Evolutionary conservation across 2,113 vertebrate genomes (phyloP).

Genomic region (Onychorhynchus coronatus): DNA sequence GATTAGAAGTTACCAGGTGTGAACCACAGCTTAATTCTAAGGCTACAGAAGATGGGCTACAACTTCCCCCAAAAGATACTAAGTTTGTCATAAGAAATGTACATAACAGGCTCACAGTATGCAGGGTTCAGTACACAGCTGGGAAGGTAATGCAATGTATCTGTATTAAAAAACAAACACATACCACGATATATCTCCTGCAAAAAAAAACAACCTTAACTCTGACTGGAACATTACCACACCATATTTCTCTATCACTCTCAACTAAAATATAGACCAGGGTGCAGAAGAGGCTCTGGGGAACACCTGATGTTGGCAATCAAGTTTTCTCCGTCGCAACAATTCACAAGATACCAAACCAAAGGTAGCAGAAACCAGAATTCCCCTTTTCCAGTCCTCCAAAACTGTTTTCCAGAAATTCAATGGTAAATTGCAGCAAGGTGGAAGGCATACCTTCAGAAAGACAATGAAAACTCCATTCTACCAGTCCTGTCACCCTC

Average conservation of each 20-base stretch:
- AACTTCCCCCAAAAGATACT: background rate
- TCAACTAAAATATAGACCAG: background rate
- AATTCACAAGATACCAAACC: background rate
- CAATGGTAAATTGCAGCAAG: background rate
- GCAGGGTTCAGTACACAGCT: background rate
- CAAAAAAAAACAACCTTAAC: background rate
- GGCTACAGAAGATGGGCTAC: background rate
- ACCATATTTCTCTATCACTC: background rate
- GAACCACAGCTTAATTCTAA: background rate
- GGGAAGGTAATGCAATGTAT: background rate
- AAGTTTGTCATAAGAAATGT: background rate
- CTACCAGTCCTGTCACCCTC: background rate
- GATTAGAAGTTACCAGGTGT: background rate
- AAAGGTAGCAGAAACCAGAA: background rate
- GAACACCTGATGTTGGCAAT: background rate
- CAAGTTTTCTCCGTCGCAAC: background rate
- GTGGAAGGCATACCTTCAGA: background rate
- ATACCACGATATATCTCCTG: fast-evolving
- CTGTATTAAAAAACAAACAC: background rate
- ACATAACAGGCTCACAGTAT: background rate
- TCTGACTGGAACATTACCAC: background rate
- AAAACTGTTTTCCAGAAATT: background rate
- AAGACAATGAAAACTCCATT: background rate
- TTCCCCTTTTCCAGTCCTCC: background rate
- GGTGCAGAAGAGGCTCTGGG: background rate